These are phyloP conservation scores for Orchestes rusci DNA, from an alignment of 2,888 invertebrate genomes.

Conservation along the genomic window DNA sequence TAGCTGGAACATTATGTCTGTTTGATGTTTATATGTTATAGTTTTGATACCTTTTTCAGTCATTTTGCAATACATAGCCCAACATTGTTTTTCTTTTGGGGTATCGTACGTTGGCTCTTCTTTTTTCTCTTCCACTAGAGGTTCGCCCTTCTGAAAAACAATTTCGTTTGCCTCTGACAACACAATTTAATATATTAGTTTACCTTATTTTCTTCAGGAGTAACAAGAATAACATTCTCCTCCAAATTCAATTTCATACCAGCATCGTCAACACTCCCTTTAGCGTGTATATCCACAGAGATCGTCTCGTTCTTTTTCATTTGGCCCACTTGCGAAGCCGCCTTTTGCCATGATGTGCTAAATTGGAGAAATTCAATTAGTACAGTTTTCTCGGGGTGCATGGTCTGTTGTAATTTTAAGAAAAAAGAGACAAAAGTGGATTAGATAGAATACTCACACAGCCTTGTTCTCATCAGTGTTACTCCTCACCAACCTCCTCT, in stretches of 20 bases:
- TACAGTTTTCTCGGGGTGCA: no score
- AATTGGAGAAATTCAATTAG: constrained; percentile 3
- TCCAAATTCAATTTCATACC: constrained; percentile 15
- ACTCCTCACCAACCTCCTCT: constrained; percentile 36
- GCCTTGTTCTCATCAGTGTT: constrained; percentile 24
- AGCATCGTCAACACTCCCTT: constrained; percentile 6
- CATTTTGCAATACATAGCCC: constrained; percentile 63
- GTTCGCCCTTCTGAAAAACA: constrained; percentile 1
- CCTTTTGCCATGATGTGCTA: constrained; percentile 16
- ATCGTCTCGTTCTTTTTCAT: constrained; percentile 7
- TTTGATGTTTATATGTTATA: background rate
- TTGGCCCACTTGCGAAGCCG: constrained; percentile 6
- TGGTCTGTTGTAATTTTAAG: no score
- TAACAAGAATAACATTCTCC: constrained; percentile 13
- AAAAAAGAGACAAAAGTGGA: no score
- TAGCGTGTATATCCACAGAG: constrained; percentile 22
- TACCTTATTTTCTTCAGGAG: no score
- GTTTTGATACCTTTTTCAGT: constrained; percentile 51
- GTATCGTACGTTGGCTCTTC: constrained; percentile 26
- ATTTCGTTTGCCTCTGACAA: constrained; percentile 3
- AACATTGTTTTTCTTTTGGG: constrained; percentile 50
- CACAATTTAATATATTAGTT: no score
- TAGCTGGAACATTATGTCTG: no score
- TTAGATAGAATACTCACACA: constrained; percentile 9
- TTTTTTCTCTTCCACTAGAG: no score